Evolutionary conservation across 2,888 invertebrate genomes (phyloP).

Genomic region (Clunio marinus): DNA sequence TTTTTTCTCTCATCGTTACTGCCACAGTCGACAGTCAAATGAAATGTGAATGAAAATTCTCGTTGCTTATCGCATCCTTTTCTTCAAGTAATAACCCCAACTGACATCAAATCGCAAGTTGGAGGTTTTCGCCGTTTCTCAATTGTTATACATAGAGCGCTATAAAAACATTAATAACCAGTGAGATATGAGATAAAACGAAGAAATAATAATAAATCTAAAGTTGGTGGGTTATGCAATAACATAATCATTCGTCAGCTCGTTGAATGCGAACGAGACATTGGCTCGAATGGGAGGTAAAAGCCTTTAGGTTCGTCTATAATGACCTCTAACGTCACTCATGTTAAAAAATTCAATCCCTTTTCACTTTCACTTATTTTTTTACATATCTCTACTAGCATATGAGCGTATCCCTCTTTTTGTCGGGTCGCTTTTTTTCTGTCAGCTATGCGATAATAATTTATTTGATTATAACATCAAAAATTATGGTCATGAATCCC

Average conservation of each 20-base stretch:
- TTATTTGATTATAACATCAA: constrained; percentile 35
- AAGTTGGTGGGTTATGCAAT: constrained; percentile 3
- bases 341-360: neutral
- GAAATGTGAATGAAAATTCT: too few relatives aligned
- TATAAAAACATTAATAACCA: constrained; percentile 12
- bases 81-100: too few relatives aligned
- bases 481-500: constrained; percentile 5
- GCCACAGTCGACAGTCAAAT: too few relatives aligned
- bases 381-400: neutral
- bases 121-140: too few relatives aligned
- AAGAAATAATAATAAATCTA: constrained; percentile 20
- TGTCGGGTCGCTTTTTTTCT: neutral
- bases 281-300: neutral
- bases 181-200: neutral
- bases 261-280: neutral
- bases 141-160: constrained; percentile 1
- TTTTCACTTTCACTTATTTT: neutral
- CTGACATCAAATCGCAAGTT: too few relatives aligned
- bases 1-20: too few relatives aligned
- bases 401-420: too few relatives aligned
- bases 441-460: constrained; percentile 14
- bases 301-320: neutral
- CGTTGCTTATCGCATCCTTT: too few relatives aligned
- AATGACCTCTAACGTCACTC: constrained; percentile 10
- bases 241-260: neutral